Evolutionary conservation across 2,797 vertebrate genomes (phyloP), one percentile per base, ranked within the genome.

Genomic region (Myotis daubentonii): DNA sequence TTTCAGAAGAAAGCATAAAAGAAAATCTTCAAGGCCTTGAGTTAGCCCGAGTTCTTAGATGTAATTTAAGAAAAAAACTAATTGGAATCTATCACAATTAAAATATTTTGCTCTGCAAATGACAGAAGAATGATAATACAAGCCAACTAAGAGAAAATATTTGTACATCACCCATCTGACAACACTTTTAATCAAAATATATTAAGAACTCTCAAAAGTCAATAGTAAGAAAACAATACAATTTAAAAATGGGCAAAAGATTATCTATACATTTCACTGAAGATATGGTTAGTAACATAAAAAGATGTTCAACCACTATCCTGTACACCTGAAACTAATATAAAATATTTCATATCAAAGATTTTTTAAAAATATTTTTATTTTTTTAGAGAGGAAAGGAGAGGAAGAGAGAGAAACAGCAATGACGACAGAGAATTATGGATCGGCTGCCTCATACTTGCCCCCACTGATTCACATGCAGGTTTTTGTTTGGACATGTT

Each of bases 81-180:
- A 70, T 0, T 88, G 20, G 3, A 88, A 57, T 95, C 83, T 33
- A 55, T 28, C 36, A 75, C 89, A 94, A 91, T 79, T 70, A 60
- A 92, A 91, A 93, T 71, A 11, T 47, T 94, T 75, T 80, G 20
- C 53, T 91, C 38, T 92, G 33, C 53, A 94, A 92, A 94, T 87
- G n/a, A 91, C 41, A 79, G 28, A 28, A 83, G 17, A 76, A 38
- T 87, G 72, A 84, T 70, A 86, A 88, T 41, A 41, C 5, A 92
- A 94, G 51, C 57, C 41, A 57, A 80, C 15, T 23, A 19, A 33
- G 30, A 74, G 33, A 85, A 90, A 89, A 41, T n/a, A 87, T 55
- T 28, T 92, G 30, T 28, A 13, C 60, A 81, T 72, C 30, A 66
- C 38, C 33, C n/a, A 81, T 33, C n/a, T 72, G 60, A 88, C 30